Conservation (phyloP, 2,797 vertebrate species). For the Gastrophryne carolinensis region DNA sequence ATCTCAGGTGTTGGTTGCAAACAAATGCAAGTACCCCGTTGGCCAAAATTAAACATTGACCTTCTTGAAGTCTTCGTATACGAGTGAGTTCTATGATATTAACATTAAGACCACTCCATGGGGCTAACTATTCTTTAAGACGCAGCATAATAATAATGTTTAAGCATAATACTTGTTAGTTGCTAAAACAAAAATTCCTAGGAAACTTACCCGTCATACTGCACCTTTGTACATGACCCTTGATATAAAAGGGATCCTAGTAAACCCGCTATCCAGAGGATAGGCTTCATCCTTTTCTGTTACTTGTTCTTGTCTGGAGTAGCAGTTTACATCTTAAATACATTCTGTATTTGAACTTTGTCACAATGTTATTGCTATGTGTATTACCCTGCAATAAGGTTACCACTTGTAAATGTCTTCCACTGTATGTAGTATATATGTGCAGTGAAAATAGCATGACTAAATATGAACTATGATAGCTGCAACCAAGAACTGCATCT, state of each 20-base stretch:
- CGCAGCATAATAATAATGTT: background rate
- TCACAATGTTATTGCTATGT: background rate
- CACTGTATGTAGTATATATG: background rate
- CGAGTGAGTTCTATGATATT: too few species aligned
- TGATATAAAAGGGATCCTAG: background rate
- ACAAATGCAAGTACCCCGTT: too few species aligned
- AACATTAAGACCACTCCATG: too few species aligned
- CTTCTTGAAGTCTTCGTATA: too few species aligned
- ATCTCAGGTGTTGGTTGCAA: too few species aligned
- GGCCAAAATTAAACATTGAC: too few species aligned
- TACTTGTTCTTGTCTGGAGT: background rate
- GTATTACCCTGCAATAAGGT: background rate
- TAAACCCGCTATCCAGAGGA: background rate
- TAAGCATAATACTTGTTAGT: background rate
- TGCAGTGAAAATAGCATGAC: too few species aligned
- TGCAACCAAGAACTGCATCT: background rate
- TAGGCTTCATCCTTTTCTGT: background rate
- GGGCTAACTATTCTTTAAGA: too few species aligned
- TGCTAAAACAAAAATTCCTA: background rate
- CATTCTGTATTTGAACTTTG: background rate
- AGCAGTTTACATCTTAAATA: background rate
- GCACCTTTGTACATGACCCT: slow-evolving; percentile 1
- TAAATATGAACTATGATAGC: too few species aligned
- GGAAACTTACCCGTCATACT: slow-evolving; percentile 14
- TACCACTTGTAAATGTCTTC: background rate